Percentiles rank a stretch among this genome's conserved stretches.
These are phyloP conservation scores for Drosophila silvestris DNA, from an alignment of 2,888 invertebrate genomes.

Conservation along the genomic window DNA sequence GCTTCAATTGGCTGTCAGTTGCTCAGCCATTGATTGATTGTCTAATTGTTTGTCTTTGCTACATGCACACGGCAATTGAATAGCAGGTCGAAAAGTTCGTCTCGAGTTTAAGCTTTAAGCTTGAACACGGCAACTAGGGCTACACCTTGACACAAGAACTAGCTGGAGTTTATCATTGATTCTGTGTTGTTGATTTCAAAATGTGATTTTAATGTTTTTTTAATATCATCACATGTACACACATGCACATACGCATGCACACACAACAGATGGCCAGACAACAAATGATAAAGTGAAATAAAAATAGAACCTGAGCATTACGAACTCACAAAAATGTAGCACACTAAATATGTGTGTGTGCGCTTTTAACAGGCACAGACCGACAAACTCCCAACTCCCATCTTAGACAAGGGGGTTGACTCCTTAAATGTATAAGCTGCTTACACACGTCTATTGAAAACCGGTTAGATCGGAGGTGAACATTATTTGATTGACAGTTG, in stretches of 20 bases:
- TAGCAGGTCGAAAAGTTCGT: not conserved
- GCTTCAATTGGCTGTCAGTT: slow-evolving; percentile 39
- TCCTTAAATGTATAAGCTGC: not conserved
- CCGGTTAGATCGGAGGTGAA: not conserved
- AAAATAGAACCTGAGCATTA: not conserved
- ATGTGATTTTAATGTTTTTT: slow-evolving; percentile 70
- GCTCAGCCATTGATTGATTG: slow-evolving; percentile 51
- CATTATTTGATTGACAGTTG: not conserved
- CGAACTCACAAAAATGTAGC: not conserved
- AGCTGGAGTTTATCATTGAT: slow-evolving; percentile 19
- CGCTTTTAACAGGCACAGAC: not conserved
- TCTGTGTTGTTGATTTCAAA: slow-evolving; percentile 15
- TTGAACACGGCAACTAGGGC: not conserved
- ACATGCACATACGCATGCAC: not conserved
- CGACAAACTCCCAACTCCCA: not conserved
- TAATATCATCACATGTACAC: slow-evolving; percentile 44
- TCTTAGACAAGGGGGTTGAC: not conserved
- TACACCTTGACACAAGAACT: not conserved
- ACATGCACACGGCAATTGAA: slow-evolving; percentile 9
- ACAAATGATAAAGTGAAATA: slow-evolving; percentile 9
- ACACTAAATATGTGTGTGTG: not conserved
- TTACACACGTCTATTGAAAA: not conserved
- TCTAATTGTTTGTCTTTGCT: slow-evolving; percentile 44
- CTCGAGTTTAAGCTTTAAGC: not conserved
- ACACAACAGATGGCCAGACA: slow-evolving; percentile 13